Percentiles rank a stretch among this genome's conserved stretches.
Evolutionary conservation across 2,797 vertebrate species (phyloP).

Genomic region (Kryptopterus vitreolus): DNA sequence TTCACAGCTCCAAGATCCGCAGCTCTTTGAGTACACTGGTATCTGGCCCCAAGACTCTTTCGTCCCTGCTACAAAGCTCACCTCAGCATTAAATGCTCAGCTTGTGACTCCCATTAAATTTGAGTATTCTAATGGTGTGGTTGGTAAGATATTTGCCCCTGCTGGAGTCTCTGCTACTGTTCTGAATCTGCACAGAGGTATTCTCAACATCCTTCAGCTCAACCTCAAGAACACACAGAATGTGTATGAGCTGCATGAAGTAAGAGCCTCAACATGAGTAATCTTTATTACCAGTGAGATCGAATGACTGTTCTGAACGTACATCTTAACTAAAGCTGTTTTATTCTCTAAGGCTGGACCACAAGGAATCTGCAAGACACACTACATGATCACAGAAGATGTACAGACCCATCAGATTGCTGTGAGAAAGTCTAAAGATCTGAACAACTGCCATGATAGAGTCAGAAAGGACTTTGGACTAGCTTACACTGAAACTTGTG

Average conservation of each 20-base stretch:
- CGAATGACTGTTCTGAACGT: not conserved
- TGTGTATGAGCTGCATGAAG: slow-evolving; percentile 73
- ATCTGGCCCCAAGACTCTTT: slow-evolving; percentile 64
- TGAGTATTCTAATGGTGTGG: slow-evolving; percentile 66
- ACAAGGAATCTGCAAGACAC: slow-evolving; percentile 78
- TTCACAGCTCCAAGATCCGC: slow-evolving; percentile 62
- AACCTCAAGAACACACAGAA: slow-evolving; percentile 70
- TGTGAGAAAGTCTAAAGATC: slow-evolving; percentile 75
- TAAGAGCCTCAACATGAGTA: slow-evolving; percentile 39
- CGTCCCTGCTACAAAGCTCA: slow-evolving; percentile 65
- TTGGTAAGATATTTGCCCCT: slow-evolving; percentile 66
- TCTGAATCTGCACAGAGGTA: slow-evolving; percentile 70
- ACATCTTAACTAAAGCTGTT: not conserved
- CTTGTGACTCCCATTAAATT: slow-evolving; percentile 68
- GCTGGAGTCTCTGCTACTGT: slow-evolving; percentile 60
- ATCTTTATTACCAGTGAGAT: not conserved
- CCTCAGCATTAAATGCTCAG: slow-evolving; percentile 61
- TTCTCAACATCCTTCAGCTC: slow-evolving; percentile 69
- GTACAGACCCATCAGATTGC: slow-evolving; percentile 59
- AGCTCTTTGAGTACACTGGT: slow-evolving; percentile 68
- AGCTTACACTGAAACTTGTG: slow-evolving; percentile 68
- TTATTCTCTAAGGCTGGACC: slow-evolving; percentile 66
- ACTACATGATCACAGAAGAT: slow-evolving; percentile 77
- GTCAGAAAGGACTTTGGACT: slow-evolving; percentile 74
- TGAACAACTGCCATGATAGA: slow-evolving; percentile 76